Evolutionary conservation across 2,888 invertebrate species (phyloP).

Genomic region (Lobophora halterata): DNA sequence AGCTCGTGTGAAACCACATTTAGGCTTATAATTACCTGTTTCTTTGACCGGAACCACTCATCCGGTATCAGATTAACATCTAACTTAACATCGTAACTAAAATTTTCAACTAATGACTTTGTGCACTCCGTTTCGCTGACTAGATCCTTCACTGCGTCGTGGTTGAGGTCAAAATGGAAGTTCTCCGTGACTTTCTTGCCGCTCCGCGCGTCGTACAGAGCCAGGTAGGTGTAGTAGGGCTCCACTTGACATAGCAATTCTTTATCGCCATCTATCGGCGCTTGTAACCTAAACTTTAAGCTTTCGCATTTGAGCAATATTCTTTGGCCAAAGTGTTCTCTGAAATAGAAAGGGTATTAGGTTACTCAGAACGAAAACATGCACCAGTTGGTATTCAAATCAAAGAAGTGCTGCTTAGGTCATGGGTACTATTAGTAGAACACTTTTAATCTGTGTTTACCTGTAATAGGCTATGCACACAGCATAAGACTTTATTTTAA

Average conservation of each 20-base stretch:
- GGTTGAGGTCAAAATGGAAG: conserved; percentile 94
- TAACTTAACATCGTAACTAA: conserved; percentile 78
- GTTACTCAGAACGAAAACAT: too few relatives aligned
- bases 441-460: too few relatives aligned
- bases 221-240: conserved; percentile 94
- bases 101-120: conserved; percentile 75
- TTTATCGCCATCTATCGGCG: conserved; percentile 87
- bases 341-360: conserved; percentile 48
- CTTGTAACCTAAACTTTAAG: conserved; percentile 91
- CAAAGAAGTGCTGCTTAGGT: too few relatives aligned
- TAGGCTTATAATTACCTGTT: conserved; percentile 78
- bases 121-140: conserved; percentile 72
- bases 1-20: too few relatives aligned
- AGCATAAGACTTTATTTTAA: too few relatives aligned
- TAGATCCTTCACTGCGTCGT: conserved; percentile 83
- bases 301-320: conserved; percentile 91
- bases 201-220: conserved; percentile 93
- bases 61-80: conserved; percentile 86
- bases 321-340: conserved; percentile 93
- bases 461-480: too few relatives aligned
- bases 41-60: conserved; percentile 86
- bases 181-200: conserved; percentile 95
- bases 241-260: conserved; percentile 92
- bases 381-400: too few relatives aligned
- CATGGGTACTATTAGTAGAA: too few relatives aligned